These are phyloP conservation scores for Zenarchopterus dispar DNA, from an alignment of 2,797 vertebrate genomes.

Conservation along the genomic window DNA sequence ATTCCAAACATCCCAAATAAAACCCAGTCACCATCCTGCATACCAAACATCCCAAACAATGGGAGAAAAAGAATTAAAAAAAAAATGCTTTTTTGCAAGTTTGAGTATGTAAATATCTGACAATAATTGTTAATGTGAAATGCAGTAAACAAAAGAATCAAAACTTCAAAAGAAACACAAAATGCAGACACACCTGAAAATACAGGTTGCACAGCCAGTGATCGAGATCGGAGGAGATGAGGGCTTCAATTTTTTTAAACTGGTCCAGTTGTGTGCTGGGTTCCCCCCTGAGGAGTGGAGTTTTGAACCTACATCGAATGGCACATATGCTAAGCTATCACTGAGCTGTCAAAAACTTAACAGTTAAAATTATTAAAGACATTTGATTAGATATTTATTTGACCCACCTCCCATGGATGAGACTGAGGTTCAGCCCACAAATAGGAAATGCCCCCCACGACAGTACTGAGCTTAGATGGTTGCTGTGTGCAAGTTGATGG, in stretches of 20 bases:
- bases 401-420: conserved; percentile 84
- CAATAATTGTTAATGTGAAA: conserved; percentile 5
- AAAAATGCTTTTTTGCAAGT: background rate
- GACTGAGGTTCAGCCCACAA: conserved; percentile 79
- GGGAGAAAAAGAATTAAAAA: conserved; percentile 5
- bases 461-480: conserved; percentile 73
- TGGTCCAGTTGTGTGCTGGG: conserved; percentile 80
- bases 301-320: conserved; percentile 83
- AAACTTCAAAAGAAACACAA: conserved; percentile 7
- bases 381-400: background rate
- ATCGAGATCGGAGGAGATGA: conserved; percentile 90
- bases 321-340: conserved; percentile 24
- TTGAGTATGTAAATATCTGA: conserved; percentile 4
- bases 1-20: conserved; percentile 40
- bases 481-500: conserved; percentile 73
- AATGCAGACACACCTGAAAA: conserved; percentile 86
- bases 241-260: conserved; percentile 88
- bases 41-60: conserved; percentile 38
- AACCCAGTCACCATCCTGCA: conserved; percentile 21
- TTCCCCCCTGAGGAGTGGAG: conserved; percentile 86
- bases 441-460: conserved; percentile 92
- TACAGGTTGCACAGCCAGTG: conserved; percentile 96
- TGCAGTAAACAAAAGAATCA: background rate
- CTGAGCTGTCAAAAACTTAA: background rate
- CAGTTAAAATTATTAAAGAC: background rate